These are phyloP conservation scores for Trachymyrmex septentrionalis DNA, from an alignment of 1,140 invertebrate genomes.

Conservation along the genomic window DNA sequence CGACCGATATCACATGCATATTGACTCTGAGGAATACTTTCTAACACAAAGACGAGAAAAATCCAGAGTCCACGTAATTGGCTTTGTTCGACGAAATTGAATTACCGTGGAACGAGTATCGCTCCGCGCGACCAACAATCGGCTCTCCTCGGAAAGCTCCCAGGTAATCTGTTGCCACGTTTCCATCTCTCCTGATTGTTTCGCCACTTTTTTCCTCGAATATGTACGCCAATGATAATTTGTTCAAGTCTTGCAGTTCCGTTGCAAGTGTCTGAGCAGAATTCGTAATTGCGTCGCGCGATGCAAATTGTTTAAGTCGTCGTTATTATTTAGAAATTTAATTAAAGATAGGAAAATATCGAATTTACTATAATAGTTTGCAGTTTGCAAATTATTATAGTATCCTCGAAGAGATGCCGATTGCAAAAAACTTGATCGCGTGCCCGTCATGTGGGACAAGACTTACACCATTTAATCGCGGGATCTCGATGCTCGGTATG, in stretches of 20 bases:
- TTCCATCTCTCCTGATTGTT: constrained; percentile 43
- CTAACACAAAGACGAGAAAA: constrained; percentile 3
- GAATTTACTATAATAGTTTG: no score
- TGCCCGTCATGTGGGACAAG: constrained; percentile 81
- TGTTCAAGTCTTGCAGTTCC: constrained; percentile 10
- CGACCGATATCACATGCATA: neutral
- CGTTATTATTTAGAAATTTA: neutral
- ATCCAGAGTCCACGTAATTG: constrained; percentile 23
- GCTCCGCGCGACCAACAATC: constrained; percentile 65
- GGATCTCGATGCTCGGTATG: constrained; percentile 85
- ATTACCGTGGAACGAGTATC: constrained; percentile 66
- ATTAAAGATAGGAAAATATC: neutral
- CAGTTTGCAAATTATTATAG: neutral
- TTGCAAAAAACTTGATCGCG: constrained; percentile 42
- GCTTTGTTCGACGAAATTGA: constrained; percentile 31
- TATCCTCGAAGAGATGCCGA: constrained; percentile 36
- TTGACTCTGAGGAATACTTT: neutral
- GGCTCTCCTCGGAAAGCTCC: constrained; percentile 53
- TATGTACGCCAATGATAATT: constrained; percentile 39
- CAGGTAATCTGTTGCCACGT: neutral
- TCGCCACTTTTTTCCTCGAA: constrained; percentile 26
- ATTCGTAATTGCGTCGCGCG: neutral
- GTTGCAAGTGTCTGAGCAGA: constrained; percentile 1
- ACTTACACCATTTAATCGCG: constrained; percentile 87
- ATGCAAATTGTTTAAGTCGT: neutral